Percentiles rank a stretch among this genome's conserved stretches.
Evolutionary conservation across 2,888 invertebrate genomes (phyloP).

Genomic region (Macrosiphum euphorbiae): DNA sequence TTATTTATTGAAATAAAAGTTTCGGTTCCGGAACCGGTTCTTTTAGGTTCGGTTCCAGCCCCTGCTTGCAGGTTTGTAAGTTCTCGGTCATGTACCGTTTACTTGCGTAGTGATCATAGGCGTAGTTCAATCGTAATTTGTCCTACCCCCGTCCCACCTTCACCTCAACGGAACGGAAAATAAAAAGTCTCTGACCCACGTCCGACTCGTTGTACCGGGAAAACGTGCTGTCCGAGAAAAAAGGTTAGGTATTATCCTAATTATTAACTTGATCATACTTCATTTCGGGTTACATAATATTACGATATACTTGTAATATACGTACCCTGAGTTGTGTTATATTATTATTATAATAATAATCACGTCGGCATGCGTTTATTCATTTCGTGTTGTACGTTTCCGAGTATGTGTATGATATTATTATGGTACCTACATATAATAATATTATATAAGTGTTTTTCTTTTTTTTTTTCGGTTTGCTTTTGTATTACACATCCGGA

Average conservation of each 20-base stretch:
- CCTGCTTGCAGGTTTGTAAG: neutral
- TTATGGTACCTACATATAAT: neutral
- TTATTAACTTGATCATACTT: constrained; percentile 16
- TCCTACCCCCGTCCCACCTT: neutral
- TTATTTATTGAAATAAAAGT: no score
- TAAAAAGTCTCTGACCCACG: neutral
- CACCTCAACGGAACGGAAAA: neutral
- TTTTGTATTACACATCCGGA: constrained; percentile 18
- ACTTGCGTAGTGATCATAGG: neutral
- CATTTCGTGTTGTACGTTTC: neutral
- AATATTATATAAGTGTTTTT: neutral
- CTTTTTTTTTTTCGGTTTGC: neutral
- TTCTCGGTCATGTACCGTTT: neutral
- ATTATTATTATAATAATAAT: neutral
- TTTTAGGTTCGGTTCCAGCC: no score
- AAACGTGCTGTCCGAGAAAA: neutral
- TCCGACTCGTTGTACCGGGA: neutral
- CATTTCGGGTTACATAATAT: neutral
- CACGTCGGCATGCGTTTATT: neutral
- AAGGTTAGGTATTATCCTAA: neutral
- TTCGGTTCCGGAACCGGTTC: no score
- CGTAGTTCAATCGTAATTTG: neutral
- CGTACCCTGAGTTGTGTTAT: neutral
- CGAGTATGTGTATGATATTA: neutral
- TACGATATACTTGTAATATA: neutral